A percentile compares a stretch with the other conserved stretches of the same genome.
phyloP scores from a whole-genome alignment of 1,140 invertebrate genomes.

The Bactericera cockerelli region DNA sequence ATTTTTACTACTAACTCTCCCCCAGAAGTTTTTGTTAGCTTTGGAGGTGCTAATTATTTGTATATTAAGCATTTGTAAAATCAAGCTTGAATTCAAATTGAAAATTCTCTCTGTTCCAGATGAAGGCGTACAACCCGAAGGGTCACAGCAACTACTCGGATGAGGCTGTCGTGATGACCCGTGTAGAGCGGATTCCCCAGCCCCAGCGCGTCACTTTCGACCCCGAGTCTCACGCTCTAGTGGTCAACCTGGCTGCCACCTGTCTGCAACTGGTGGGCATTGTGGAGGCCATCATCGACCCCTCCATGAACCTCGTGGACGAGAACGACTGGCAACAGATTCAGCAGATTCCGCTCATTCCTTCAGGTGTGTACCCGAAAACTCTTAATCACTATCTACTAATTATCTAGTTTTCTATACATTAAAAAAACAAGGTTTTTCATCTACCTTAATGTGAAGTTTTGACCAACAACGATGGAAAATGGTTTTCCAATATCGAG shows the following conservation, averaged over 20 bases:
- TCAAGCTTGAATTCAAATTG: no score
- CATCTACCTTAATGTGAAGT: no score
- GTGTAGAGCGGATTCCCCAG: conserved; percentile 64
- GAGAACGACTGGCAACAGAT: conserved; percentile 49
- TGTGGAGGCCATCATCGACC: conserved; percentile 30
- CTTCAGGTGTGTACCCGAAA: conserved; percentile 43
- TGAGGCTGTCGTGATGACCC: conserved; percentile 56
- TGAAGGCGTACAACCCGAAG: conserved; percentile 71
- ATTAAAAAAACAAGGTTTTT: no score
- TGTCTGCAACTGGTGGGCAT: conserved; percentile 45
- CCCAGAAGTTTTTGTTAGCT: no score
- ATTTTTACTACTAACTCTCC: no score
- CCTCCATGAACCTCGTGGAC: conserved; percentile 29
- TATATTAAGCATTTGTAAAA: no score
- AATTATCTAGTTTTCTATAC: no score
- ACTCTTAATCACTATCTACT: no score
- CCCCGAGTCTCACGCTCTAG: conserved; percentile 50
- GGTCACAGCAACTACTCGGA: conserved; percentile 71
- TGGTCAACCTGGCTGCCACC: conserved; percentile 57
- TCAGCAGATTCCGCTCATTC: conserved; percentile 46
- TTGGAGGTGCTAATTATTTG: no score
- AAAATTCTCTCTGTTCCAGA: conserved; percentile 32
- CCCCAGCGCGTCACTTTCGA: conserved; percentile 68
- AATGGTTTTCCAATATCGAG: no score
- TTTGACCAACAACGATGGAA: no score